phyloP scores from a whole-genome alignment of 2,888 invertebrate genomes.

The Apoda limacodes region DNA sequence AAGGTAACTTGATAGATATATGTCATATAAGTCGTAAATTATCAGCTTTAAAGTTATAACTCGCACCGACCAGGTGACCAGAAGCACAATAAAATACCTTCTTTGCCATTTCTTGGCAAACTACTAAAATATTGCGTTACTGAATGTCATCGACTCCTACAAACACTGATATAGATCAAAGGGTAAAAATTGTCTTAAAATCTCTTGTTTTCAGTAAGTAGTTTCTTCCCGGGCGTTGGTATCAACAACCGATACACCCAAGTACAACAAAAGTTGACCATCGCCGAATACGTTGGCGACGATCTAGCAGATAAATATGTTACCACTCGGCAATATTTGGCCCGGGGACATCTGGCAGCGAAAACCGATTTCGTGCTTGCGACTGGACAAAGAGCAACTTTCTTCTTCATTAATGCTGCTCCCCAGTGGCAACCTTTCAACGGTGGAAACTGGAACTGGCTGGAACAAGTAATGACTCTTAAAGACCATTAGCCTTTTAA shows the following conservation, averaged over 20 bases:
- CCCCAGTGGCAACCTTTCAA: slow-evolving; percentile 77
- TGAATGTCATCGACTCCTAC: no score
- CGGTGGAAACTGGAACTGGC: slow-evolving; percentile 68
- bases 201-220: no score
- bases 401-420: slow-evolving; percentile 74
- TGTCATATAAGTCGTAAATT: no score
- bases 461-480: slow-evolving; percentile 65
- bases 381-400: slow-evolving; percentile 67
- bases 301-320: slow-evolving; percentile 55
- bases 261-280: slow-evolving; percentile 35
- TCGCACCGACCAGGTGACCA: no score
- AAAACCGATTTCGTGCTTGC: slow-evolving; percentile 74
- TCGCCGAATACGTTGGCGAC: slow-evolving; percentile 37
- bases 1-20: no score
- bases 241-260: slow-evolving; percentile 51
- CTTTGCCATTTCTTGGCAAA: no score
- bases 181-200: no score
- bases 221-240: slow-evolving; percentile 55
- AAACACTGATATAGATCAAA: no score
- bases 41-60: no score
- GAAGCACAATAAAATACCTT: no score
- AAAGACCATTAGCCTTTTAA: no score
- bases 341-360: slow-evolving; percentile 73
- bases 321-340: slow-evolving; percentile 46
- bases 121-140: no score